Base-by-base conservation (phyloP, 2,113 vertebrate genomes). In the Indri indri region DNA sequence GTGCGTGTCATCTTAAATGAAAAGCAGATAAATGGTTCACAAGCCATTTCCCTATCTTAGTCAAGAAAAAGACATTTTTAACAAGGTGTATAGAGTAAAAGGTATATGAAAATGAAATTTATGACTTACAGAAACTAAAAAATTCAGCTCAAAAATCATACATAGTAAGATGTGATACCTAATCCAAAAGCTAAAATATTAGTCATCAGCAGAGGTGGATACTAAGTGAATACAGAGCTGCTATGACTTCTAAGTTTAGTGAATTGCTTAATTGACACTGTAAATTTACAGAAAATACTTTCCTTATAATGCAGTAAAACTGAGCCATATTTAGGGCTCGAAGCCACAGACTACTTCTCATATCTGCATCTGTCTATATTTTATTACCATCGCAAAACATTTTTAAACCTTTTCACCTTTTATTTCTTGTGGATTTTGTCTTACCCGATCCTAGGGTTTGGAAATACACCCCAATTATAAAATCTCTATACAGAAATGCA, bases 121-220 rank as follows among this genome's bases (percentile, higher is more conserved):
- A 88, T 73, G 93, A 57, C 85, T 66, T 34, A 88, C 66, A 90
- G 52, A 96, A 95, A 91, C 16, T 54, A 52, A 91, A 84, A 83
- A 7, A 3, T 68, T 94, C 10, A 40, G 6, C 74, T 86, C 73
- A 90, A 89, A 93, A 90, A 66, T 47, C 59, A n/a, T 10, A 68
- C 42, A 47, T 13, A 47, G 8, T 83, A 81, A 83, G 81, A 94
- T 66, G 9, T 40, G 9, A 83, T 90, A 76, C 18, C 10, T 70
- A 68, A 76, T 61, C 6, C 45, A 87, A 95, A 86, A 80, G 5
- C 8, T 68, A 63, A 96, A 94, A n/a, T 42, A 84, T 25, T 73
- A 83, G 23, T 59, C 40, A 89, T 61, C 54, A 25, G 66, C 85
- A 91, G 32, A 50, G 52, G 32, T 34, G 52, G 30, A 8, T 81